phyloP scores from a whole-genome alignment of 2,113 vertebrate genomes.

The Periophthalmodon schlosseri region DNA sequence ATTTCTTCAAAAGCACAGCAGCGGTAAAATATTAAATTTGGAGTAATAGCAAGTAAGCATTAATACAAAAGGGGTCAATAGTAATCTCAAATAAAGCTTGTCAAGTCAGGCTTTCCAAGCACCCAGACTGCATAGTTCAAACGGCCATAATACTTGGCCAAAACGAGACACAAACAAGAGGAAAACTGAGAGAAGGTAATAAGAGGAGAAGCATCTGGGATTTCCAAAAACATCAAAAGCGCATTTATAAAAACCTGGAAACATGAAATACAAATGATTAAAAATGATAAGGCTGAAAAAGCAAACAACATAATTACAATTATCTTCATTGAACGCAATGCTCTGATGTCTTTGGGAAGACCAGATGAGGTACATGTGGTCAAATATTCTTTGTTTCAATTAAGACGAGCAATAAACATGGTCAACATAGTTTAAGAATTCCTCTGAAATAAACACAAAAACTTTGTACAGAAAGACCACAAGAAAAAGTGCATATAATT shows the following conservation, averaged over 20 bases:
- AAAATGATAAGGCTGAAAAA: constrained; percentile 3
- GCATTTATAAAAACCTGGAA: constrained; percentile 1
- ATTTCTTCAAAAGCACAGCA: constrained; percentile 24
- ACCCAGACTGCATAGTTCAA: constrained; percentile 72
- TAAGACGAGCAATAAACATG: constrained; percentile 49
- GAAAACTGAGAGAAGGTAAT: not conserved
- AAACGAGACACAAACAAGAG: constrained; percentile 32
- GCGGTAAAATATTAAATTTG: constrained; percentile 11
- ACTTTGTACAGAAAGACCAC: constrained; percentile 45
- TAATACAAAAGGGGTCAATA: constrained; percentile 33
- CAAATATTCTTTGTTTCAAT: constrained; percentile 43
- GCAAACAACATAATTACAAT: not conserved
- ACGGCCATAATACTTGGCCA: constrained; percentile 38
- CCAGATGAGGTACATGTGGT: constrained; percentile 29
- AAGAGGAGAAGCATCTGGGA: not conserved
- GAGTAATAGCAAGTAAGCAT: constrained; percentile 44
- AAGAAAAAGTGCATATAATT: constrained; percentile 69
- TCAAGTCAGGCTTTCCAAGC: constrained; percentile 41
- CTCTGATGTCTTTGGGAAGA: constrained; percentile 43
- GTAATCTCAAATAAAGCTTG: constrained; percentile 62
- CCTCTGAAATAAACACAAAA: constrained; percentile 14
- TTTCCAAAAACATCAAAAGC: constrained; percentile 26
- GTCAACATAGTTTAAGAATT: constrained; percentile 51
- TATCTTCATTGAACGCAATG: constrained; percentile 29
- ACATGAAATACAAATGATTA: constrained; percentile 18